phyloP scores from a whole-genome alignment of 2,113 vertebrate species.

The Theristicus caerulescens region DNA sequence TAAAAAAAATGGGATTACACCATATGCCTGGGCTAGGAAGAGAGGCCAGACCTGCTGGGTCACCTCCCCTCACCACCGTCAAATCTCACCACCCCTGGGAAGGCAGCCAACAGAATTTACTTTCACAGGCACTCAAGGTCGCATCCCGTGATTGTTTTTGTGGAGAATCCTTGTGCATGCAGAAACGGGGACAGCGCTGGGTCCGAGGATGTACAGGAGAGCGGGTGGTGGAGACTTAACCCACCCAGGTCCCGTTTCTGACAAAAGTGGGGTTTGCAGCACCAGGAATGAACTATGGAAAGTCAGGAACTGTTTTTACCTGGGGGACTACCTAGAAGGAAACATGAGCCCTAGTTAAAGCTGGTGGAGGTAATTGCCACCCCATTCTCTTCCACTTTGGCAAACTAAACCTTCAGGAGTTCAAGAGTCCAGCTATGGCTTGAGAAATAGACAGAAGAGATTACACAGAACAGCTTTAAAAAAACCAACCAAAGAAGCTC shows the following conservation, averaged over 20 bases:
- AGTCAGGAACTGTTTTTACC: not conserved
- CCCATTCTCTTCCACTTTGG: not conserved
- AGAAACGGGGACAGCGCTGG: not conserved
- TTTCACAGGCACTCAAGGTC: not conserved
- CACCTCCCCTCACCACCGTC: not conserved
- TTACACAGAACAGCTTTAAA: not conserved
- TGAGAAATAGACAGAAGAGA: not conserved
- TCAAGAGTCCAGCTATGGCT: not conserved
- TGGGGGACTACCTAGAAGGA: not conserved
- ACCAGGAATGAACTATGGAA: not conserved
- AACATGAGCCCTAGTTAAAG: not conserved
- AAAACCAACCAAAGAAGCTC: not conserved
- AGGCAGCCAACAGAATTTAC: not conserved
- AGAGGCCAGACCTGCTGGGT: not conserved
- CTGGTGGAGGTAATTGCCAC: not conserved
- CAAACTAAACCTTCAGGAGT: not conserved
- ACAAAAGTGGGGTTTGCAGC: not conserved
- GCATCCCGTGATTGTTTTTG: accelerated
- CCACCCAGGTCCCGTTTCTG: not conserved
- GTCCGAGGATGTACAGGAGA: not conserved
- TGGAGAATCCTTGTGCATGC: not conserved
- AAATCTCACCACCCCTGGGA: not conserved
- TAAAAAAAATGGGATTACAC: no score
- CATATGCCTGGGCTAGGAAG: accelerated
- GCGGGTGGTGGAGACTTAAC: not conserved